phyloP scores from a whole-genome alignment of 2,113 vertebrate species.

The Nycticebus coucang region DNA sequence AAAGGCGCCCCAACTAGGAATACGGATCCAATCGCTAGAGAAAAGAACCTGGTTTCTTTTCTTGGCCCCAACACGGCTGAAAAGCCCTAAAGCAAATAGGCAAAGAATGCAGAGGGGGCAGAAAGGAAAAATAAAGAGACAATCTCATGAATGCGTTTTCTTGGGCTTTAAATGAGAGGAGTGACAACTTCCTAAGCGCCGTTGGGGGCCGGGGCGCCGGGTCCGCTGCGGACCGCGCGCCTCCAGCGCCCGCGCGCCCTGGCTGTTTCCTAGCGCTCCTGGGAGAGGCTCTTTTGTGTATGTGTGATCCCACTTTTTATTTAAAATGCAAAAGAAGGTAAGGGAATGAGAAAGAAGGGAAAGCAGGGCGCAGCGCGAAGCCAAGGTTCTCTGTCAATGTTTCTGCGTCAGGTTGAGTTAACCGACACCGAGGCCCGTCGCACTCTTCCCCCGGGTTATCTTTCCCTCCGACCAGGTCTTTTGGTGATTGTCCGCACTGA shows the following conservation, averaged over 20 bases:
- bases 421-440: not conserved
- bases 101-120: slow-evolving; percentile 87
- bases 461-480: not conserved
- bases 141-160: slow-evolving; percentile 89
- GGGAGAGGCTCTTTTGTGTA: not conserved
- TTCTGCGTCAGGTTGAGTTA: not conserved
- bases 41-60: slow-evolving; percentile 89
- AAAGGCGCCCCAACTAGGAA: slow-evolving; percentile 85
- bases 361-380: fast-evolving
- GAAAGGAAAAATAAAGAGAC: slow-evolving; percentile 87
- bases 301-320: not conserved
- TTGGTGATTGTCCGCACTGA: not conserved
- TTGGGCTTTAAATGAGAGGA: slow-evolving; percentile 83
- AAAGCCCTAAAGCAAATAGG: slow-evolving; percentile 92
- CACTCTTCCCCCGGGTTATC: not conserved
- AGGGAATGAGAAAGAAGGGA: not conserved
- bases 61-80: slow-evolving; percentile 86
- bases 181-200: slow-evolving; percentile 84
- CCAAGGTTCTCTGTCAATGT: not conserved
- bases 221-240: not conserved
- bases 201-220: slow-evolving; percentile 68
- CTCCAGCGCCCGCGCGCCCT: not conserved
- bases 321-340: not conserved
- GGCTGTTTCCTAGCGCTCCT: not conserved
- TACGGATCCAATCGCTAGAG: slow-evolving; percentile 89